These are phyloP conservation scores for Synchiropus splendidus DNA, from an alignment of 2,113 vertebrate species.

Conservation along the genomic window DNA sequence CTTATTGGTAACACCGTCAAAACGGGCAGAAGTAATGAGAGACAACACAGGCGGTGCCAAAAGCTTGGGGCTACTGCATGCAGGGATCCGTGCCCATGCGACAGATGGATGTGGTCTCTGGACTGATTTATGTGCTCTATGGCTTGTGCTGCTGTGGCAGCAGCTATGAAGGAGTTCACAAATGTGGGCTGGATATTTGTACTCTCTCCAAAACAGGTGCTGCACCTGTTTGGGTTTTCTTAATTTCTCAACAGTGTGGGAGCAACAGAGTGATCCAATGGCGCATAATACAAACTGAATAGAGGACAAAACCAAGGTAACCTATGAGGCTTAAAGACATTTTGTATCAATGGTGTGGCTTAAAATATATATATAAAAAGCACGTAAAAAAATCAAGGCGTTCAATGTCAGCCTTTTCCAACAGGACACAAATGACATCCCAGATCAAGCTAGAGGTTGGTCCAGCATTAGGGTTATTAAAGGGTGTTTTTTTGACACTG, in stretches of 20 bases:
- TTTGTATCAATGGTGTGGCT: too few species aligned
- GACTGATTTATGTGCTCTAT: conserved; percentile 63
- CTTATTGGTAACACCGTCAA: conserved; percentile 50
- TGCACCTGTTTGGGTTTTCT: conserved; percentile 46
- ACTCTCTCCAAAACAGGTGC: conserved; percentile 58
- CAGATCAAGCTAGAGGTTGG: too few species aligned
- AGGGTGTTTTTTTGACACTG: too few species aligned
- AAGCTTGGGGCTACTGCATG: conserved; percentile 40
- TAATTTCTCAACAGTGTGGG: conserved; percentile 21
- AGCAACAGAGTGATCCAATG: conserved; percentile 27
- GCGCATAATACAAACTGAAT: too few species aligned
- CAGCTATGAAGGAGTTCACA: conserved; percentile 41
- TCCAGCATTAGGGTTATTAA: too few species aligned
- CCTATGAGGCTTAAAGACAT: too few species aligned
- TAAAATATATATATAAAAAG: too few species aligned
- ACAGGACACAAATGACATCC: too few species aligned
- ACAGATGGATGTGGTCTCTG: conserved; percentile 67
- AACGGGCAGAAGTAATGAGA: conserved; percentile 57
- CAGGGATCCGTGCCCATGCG: conserved; percentile 44
- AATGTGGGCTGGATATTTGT: conserved; percentile 38
- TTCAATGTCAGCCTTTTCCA: too few species aligned
- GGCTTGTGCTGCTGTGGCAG: conserved; percentile 41
- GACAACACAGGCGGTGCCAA: conserved; percentile 53
- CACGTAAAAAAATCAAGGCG: too few species aligned
- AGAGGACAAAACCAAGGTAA: too few species aligned